phyloP scores from a whole-genome alignment of 92 coral and sea anemone species.

The Zoanthus gigantus region DNA sequence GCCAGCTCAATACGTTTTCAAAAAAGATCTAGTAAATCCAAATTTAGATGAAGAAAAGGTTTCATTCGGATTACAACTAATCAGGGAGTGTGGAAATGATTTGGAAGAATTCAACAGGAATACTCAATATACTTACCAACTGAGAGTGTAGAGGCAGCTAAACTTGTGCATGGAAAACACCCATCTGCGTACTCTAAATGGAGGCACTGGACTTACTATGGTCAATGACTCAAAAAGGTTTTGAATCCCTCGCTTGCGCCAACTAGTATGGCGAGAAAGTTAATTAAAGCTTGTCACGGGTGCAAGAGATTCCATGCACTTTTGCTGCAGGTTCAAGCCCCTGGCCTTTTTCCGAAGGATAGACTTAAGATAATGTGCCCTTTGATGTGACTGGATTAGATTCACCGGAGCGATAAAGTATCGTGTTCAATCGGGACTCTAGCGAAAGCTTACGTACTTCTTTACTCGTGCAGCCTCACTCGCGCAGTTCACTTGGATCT shows the following conservation, averaged over 20 bases:
- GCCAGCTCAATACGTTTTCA: no score
- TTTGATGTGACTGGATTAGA: not conserved
- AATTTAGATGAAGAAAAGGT: not conserved
- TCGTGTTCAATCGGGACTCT: not conserved
- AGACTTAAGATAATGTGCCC: not conserved
- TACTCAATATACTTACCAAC: not conserved
- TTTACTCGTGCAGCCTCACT: no score
- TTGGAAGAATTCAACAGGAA: slow-evolving; percentile 5
- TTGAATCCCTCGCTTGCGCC: not conserved
- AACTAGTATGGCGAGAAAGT: not conserved
- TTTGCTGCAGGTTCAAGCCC: not conserved
- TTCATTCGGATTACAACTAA: not conserved
- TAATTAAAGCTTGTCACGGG: not conserved
- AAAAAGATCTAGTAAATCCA: no score
- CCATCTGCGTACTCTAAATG: not conserved
- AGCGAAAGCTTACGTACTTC: not conserved
- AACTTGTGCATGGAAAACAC: not conserved
- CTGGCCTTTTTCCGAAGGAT: not conserved
- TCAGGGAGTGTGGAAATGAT: not conserved
- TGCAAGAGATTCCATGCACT: no score
- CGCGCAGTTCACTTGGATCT: not conserved
- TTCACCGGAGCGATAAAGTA: not conserved
- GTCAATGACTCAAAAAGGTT: not conserved
- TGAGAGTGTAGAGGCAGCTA: not conserved
- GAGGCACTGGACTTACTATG: not conserved